Evolutionary conservation across 2,888 invertebrate species (phyloP).

Genomic region (Argyra leucocephala): DNA sequence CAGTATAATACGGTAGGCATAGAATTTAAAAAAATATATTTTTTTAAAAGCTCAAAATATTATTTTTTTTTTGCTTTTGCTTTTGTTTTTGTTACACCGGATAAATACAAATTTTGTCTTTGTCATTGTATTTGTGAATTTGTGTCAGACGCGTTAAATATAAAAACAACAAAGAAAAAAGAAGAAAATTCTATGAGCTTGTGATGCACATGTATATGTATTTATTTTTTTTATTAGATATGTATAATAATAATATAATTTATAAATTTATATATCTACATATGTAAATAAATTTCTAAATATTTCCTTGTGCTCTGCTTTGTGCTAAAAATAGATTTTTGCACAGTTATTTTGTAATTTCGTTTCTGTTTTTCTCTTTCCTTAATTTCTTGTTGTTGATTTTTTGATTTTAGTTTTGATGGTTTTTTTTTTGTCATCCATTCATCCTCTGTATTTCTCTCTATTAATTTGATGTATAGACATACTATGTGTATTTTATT

Average conservation of each 20-base stretch:
- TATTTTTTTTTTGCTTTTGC: too few relatives aligned
- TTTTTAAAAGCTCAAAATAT: too few relatives aligned
- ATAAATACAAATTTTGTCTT: too few relatives aligned
- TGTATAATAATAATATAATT: not conserved
- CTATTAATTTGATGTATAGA: too few relatives aligned
- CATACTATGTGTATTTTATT: too few relatives aligned
- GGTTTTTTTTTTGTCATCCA: not conserved
- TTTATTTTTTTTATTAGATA: not conserved
- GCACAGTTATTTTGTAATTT: not conserved
- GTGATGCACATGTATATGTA: not conserved
- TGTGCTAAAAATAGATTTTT: not conserved
- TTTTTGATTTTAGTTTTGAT: not conserved
- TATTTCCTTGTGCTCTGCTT: slow-evolving; percentile 3
- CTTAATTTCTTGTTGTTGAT: not conserved
- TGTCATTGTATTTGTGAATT: not conserved
- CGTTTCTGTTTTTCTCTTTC: not conserved
- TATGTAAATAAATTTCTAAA: not conserved
- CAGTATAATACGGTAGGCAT: too few relatives aligned
- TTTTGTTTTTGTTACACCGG: too few relatives aligned
- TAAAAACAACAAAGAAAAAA: not conserved
- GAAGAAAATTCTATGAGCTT: too few relatives aligned
- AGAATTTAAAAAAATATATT: too few relatives aligned
- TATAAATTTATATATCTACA: not conserved
- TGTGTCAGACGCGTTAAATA: not conserved
- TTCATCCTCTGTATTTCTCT: not conserved